phyloP scores from a whole-genome alignment of 92 coral and sea anemone species.

The Porites rus region DNA sequence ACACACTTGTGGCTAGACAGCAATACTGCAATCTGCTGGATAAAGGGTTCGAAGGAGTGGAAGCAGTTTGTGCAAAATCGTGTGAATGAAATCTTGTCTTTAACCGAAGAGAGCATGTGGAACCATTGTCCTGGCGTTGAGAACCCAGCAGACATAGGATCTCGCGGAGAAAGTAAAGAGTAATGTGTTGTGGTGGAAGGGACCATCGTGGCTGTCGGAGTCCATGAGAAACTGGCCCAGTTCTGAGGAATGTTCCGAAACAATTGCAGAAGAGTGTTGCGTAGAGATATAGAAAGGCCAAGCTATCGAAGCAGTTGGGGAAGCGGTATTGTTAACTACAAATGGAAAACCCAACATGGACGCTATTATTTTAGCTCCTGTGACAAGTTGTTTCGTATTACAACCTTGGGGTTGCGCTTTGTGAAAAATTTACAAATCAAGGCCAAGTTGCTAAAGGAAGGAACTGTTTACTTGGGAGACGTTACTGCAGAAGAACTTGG shows the following conservation, averaged over 20 bases:
- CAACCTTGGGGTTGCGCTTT: slow-evolving; percentile 51
- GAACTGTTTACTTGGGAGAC: neutral
- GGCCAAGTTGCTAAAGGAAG: slow-evolving; percentile 1
- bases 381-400: slow-evolving; percentile 49
- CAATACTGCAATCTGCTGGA: neutral
- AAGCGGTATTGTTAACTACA: neutral
- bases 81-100: slow-evolving; percentile 22
- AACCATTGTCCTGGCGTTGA: slow-evolving; percentile 20
- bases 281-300: neutral
- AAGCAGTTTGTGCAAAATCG: slow-evolving; percentile 27
- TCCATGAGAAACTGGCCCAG: slow-evolving; percentile 2
- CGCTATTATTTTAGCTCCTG: slow-evolving; percentile 38
- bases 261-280: neutral
- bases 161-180: slow-evolving; percentile 1
- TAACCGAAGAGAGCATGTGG: slow-evolving; percentile 13
- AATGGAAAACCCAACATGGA: slow-evolving; percentile 1
- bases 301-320: neutral
- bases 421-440: slow-evolving; percentile 38
- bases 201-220: slow-evolving; percentile 15
- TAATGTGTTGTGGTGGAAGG: slow-evolving; percentile 10
- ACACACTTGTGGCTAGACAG: no score
- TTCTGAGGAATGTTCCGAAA: neutral
- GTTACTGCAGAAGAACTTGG: slow-evolving; percentile 22
- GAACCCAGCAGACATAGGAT: slow-evolving; percentile 28
- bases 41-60: slow-evolving; percentile 23